Evolutionary conservation across 2,113 vertebrate species (phyloP).

Genomic region (Lepisosteus oculatus): DNA sequence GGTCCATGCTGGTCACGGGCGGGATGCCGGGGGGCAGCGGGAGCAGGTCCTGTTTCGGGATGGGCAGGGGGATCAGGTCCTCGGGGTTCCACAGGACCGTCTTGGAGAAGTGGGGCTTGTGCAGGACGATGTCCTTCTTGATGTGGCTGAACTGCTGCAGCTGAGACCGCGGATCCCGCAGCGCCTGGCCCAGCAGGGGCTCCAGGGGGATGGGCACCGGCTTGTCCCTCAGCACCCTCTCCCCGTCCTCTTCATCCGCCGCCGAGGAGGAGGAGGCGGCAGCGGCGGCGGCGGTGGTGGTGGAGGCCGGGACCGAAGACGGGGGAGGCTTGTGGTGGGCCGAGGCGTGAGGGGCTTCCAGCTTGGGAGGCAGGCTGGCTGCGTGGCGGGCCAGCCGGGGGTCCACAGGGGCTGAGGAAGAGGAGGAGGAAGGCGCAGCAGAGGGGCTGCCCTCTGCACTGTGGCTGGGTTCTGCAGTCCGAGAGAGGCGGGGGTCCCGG

Average conservation of each 20-base stretch:
- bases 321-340: constrained; percentile 33
- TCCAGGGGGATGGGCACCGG: constrained; percentile 81
- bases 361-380: neutral
- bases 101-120: constrained; percentile 76
- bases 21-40: constrained; percentile 79
- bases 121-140: constrained; percentile 81
- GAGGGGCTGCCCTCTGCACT: constrained; percentile 33
- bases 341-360: neutral
- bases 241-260: constrained; percentile 81
- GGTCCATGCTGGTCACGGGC: constrained; percentile 64
- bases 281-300: constrained; percentile 25
- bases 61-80: constrained; percentile 81
- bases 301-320: constrained; percentile 36
- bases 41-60: constrained; percentile 81
- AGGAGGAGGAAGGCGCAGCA: constrained; percentile 20
- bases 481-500: constrained; percentile 77
- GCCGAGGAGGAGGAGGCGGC: constrained; percentile 26
- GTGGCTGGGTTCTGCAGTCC: constrained; percentile 48
- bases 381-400: constrained; percentile 59
- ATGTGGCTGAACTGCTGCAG: constrained; percentile 94
- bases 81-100: constrained; percentile 86
- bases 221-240: constrained; percentile 80
- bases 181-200: constrained; percentile 68
- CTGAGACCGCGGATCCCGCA: constrained; percentile 79
- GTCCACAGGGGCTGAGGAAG: constrained; percentile 59